A percentile compares a stretch with the other conserved stretches of the same genome.
phyloP scores from a whole-genome alignment of 2,797 vertebrate species.

The Enteromius afrohamiltoni region DNA sequence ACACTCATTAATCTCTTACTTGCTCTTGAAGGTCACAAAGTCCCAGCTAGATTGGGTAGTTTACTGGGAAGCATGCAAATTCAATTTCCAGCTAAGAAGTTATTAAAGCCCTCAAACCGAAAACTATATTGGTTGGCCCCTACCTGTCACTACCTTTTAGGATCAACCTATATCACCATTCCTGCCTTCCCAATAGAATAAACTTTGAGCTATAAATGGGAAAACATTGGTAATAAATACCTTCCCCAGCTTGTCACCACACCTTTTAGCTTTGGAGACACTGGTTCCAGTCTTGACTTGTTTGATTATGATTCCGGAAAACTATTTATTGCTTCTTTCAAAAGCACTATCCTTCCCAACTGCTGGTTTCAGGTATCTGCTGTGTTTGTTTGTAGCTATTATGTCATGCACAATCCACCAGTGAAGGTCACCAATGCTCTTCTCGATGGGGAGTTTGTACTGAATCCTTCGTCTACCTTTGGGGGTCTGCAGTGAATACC shows the following conservation, averaged over 20 bases:
- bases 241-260: slow-evolving; percentile 16
- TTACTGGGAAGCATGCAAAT: slow-evolving; percentile 38
- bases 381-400: slow-evolving; percentile 34
- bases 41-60: slow-evolving; percentile 11
- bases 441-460: slow-evolving; percentile 22
- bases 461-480: slow-evolving; percentile 27
- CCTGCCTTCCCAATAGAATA: not conserved
- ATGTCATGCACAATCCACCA: slow-evolving; percentile 28
- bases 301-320: not conserved
- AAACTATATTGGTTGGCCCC: slow-evolving; percentile 33
- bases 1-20: slow-evolving; percentile 33
- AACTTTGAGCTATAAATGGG: slow-evolving; percentile 1
- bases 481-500: slow-evolving; percentile 39
- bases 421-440: slow-evolving; percentile 38
- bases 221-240: slow-evolving; percentile 27
- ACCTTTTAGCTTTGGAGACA: slow-evolving; percentile 1
- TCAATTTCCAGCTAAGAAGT: slow-evolving; percentile 8
- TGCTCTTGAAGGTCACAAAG: slow-evolving; percentile 32
- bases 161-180: slow-evolving; percentile 28
- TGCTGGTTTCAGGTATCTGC: not conserved
- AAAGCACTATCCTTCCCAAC: not conserved
- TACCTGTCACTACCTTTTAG: slow-evolving; percentile 37
- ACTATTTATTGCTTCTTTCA: not conserved
- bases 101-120: slow-evolving; percentile 23
- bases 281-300: not conserved